Conservation (phyloP, 2,797 vertebrate genomes). For the Propithecus deckenii region DNA sequence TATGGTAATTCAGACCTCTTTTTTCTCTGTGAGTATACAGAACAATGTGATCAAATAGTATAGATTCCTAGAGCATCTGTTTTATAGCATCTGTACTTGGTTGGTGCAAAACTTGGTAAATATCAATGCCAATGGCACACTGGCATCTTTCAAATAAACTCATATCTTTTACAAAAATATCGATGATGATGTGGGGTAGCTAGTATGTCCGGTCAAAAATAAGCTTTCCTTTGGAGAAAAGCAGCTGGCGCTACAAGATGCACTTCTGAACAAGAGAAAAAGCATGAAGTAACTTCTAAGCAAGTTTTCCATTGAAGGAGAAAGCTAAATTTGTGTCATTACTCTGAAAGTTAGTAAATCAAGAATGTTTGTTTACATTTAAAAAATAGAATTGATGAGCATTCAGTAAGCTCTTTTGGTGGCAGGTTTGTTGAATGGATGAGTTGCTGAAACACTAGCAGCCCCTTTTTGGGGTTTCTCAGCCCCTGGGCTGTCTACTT, state of each 20-base stretch:
- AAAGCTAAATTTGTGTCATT: conserved; percentile 47
- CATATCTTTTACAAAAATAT: neutral
- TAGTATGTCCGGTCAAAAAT: neutral
- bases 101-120: neutral
- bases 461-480: neutral
- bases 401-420: neutral
- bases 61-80: neutral
- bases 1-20: neutral
- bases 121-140: neutral
- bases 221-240: conserved; percentile 34
- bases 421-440: neutral
- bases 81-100: neutral
- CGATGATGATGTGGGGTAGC: neutral
- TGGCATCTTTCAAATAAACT: neutral
- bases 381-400: neutral
- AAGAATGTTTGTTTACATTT: conserved; percentile 32
- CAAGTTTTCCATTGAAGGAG: conserved; percentile 1
- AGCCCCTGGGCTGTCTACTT: neutral
- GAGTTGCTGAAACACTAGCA: neutral
- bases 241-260: neutral
- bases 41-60: neutral
- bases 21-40: neutral
- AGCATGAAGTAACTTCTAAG: neutral
- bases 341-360: conserved; percentile 27
- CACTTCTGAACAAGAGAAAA: conserved; percentile 10